A percentile compares a stretch with the other conserved stretches of the same genome.
phyloP scores from a whole-genome alignment of 2,797 vertebrate species.

The Gadopsis marmoratus region DNA sequence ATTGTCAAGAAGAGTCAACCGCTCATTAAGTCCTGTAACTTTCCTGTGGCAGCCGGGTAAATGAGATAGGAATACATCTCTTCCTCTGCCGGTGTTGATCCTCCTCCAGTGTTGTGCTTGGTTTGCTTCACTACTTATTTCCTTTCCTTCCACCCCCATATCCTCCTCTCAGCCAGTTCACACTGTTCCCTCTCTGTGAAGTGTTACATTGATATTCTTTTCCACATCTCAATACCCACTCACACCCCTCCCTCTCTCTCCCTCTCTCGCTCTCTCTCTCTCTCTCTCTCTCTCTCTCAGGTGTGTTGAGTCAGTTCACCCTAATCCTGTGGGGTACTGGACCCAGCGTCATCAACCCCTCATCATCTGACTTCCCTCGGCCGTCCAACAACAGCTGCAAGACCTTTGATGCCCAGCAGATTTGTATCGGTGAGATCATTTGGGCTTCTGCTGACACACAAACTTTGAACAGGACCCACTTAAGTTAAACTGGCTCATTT shows the following conservation, averaged over 20 bases:
- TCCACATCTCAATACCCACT: not conserved
- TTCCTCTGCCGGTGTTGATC: slow-evolving; percentile 46
- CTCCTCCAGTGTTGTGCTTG: slow-evolving; percentile 49
- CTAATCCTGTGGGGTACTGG: slow-evolving; percentile 94
- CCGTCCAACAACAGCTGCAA: slow-evolving; percentile 96
- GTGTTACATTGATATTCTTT: slow-evolving; percentile 52
- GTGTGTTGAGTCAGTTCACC: slow-evolving; percentile 93
- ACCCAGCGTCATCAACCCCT: slow-evolving; percentile 83
- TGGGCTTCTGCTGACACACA: not conserved
- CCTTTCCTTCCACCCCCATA: slow-evolving; percentile 47
- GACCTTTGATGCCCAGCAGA: slow-evolving; percentile 93
- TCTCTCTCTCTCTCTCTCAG: slow-evolving; percentile 71
- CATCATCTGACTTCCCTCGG: slow-evolving; percentile 83
- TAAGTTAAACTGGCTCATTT: slow-evolving; percentile 34
- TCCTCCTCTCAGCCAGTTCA: slow-evolving; percentile 47
- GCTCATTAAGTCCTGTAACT: slow-evolving; percentile 8
- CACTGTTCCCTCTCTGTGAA: slow-evolving; percentile 43
- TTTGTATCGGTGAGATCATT: slow-evolving; percentile 91
- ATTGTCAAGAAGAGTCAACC: slow-evolving; percentile 23
- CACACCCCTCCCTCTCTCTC: not conserved
- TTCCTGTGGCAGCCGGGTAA: slow-evolving; percentile 28
- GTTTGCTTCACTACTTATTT: slow-evolving; percentile 40
- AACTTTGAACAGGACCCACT: slow-evolving; percentile 11
- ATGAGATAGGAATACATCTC: slow-evolving; percentile 30
- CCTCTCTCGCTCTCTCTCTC: not conserved